Percentiles rank a stretch among this genome's conserved stretches.
These are phyloP conservation scores for Cerceris rybyensis DNA, from an alignment of 2,888 invertebrate genomes.

Conservation along the genomic window DNA sequence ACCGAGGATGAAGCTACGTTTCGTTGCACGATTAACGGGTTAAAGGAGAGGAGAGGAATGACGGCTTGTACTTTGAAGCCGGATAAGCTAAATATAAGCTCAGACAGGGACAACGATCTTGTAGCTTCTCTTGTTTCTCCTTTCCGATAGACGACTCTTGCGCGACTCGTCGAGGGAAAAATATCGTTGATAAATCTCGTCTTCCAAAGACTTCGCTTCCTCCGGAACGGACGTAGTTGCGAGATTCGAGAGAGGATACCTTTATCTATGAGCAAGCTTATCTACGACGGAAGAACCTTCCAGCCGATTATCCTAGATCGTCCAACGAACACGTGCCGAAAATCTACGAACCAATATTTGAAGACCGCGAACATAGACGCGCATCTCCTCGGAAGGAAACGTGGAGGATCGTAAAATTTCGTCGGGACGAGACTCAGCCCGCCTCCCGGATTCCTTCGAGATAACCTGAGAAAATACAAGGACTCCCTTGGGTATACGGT, in stretches of 20 bases:
- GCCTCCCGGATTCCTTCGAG: constrained; percentile 47
- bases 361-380: constrained; percentile 17
- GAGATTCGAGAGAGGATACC: not conserved
- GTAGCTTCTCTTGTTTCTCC: not conserved
- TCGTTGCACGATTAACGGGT: too few species aligned
- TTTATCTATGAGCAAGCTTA: constrained; percentile 10
- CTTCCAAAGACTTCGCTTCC: not conserved
- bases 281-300: constrained; percentile 16
- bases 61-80: too few species aligned
- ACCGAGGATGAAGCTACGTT: too few species aligned
- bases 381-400: not conserved
- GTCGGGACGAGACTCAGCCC: constrained; percentile 55
- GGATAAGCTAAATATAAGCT: too few species aligned
- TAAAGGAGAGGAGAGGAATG: too few species aligned
- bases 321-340: constrained; percentile 26
- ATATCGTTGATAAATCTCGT: too few species aligned
- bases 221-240: not conserved
- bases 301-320: constrained; percentile 13
- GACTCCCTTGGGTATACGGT: constrained; percentile 56
- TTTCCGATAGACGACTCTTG: too few species aligned
- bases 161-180: not conserved
- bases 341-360: constrained; percentile 61
- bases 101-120: not conserved
- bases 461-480: constrained; percentile 72
- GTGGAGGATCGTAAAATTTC: constrained; percentile 63